phyloP scores from a whole-genome alignment of 2,113 vertebrate genomes.

The Ramphastos sulfuratus region DNA sequence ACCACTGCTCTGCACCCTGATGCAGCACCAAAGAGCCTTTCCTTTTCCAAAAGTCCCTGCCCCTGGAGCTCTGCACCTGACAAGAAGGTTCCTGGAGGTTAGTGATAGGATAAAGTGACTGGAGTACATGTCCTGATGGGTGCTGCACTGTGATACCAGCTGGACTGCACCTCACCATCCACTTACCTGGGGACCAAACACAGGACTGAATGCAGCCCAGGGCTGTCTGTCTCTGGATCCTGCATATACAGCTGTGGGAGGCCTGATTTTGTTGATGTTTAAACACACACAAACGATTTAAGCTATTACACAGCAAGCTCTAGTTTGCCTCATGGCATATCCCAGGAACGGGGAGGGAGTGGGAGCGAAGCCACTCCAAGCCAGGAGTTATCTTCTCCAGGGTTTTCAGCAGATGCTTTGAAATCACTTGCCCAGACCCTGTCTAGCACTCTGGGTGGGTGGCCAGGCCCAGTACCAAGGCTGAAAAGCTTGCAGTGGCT shows the following conservation, averaged over 20 bases:
- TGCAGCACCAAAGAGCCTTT: not conserved
- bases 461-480: not conserved
- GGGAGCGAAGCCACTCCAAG: not conserved
- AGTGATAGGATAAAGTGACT: too few species aligned
- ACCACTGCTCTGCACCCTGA: not conserved
- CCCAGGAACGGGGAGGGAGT: not conserved
- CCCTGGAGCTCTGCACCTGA: not conserved
- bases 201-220: not conserved
- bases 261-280: not conserved
- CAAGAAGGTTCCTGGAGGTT: not conserved
- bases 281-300: not conserved
- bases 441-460: not conserved
- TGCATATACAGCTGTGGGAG: not conserved
- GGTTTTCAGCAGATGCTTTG: rapidly evolving
- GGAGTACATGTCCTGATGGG: not conserved
- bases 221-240: not conserved
- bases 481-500: not conserved
- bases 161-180: not conserved
- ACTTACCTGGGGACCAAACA: not conserved
- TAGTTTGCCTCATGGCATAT: not conserved
- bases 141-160: not conserved
- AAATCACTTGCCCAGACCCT: not conserved
- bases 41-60: not conserved
- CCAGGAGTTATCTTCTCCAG: not conserved
- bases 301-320: not conserved